Conservation (phyloP, 2,113 vertebrate species). For the Hoplias malabaricus region DNA sequence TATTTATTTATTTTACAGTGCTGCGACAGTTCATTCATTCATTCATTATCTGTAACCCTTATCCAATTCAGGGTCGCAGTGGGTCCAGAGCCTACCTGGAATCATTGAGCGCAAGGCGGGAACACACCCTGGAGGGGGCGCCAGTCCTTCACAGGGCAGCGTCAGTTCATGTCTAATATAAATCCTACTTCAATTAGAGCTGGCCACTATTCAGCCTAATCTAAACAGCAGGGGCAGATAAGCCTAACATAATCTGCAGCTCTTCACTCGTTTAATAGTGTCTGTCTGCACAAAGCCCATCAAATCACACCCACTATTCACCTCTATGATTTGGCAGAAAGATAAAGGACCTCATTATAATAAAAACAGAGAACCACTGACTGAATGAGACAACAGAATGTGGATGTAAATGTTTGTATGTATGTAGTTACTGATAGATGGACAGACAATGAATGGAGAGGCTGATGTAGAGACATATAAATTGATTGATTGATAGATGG, state of each 20-base stretch:
- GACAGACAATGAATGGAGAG: not conserved
- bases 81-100: no score
- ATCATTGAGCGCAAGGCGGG: no score
- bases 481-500: not conserved
- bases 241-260: conserved; percentile 46
- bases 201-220: conserved; percentile 64
- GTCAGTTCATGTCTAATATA: conserved; percentile 12
- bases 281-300: conserved; percentile 34
- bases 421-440: not conserved
- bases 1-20: no score
- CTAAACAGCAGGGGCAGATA: conserved; percentile 56
- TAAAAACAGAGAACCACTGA: conserved; percentile 12
- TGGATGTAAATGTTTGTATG: not conserved
- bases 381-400: not conserved
- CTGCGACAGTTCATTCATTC: no score
- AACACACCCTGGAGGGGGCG: no score
- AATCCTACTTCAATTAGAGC: conserved; percentile 54
- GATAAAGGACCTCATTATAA: no score
- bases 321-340: not conserved
- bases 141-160: no score
- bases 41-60: no score
- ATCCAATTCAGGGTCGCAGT: no score
- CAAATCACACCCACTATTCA: conserved; percentile 8
- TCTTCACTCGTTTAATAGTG: conserved; percentile 55
- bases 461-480: not conserved